Percentiles rank a stretch among this genome's conserved stretches.
These are phyloP conservation scores for Anabacerthia variegaticeps DNA, from an alignment of 2,797 vertebrate genomes.

Conservation along the genomic window DNA sequence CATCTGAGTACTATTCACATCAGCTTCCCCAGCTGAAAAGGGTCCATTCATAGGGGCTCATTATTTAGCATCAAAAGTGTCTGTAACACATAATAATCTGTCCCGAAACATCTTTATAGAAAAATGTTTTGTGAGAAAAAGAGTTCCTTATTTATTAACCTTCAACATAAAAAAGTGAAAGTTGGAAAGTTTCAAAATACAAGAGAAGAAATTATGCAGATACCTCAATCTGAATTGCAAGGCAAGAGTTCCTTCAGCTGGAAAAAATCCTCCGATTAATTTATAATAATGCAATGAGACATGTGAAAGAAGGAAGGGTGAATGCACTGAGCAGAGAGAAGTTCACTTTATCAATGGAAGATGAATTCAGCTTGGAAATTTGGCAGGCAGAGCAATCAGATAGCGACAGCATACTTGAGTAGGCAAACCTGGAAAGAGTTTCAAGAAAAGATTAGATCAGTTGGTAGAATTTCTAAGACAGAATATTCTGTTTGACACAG, in stretches of 20 bases:
- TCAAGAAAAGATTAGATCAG: slow-evolving; percentile 28
- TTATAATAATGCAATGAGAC: neutral
- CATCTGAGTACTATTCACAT: neutral
- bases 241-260: neutral
- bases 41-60: neutral
- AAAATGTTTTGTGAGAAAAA: neutral
- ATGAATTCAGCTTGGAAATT: slow-evolving; percentile 44
- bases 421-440: slow-evolving; percentile 48
- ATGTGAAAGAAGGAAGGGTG: neutral
- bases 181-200: neutral
- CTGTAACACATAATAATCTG: neutral
- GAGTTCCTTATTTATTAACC: neutral
- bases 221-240: neutral
- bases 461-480: neutral
- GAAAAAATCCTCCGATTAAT: neutral
- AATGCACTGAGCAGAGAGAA: neutral
- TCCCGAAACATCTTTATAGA: neutral
- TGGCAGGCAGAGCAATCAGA: slow-evolving; percentile 54
- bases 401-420: slow-evolving; percentile 21
- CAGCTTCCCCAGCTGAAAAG: neutral
- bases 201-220: neutral
- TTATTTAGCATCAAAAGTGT: neutral
- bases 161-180: neutral
- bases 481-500: slow-evolving; percentile 21
- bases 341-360: slow-evolving; percentile 22